Conservation (phyloP, 2,797 vertebrate genomes). For the Steatocranus sp. region DNA sequence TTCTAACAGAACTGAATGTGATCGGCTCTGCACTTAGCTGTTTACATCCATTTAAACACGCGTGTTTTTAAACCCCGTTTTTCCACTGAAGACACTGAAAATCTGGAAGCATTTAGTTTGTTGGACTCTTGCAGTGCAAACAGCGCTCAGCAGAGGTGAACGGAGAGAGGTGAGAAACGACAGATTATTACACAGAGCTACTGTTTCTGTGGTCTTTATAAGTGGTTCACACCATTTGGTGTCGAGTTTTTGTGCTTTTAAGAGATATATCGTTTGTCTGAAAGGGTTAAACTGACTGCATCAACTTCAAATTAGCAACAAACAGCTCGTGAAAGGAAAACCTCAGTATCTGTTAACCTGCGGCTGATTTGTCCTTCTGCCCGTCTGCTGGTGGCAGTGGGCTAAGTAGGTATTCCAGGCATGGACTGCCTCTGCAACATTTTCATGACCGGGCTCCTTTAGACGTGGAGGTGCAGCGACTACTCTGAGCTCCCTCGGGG, state of each 20-base stretch:
- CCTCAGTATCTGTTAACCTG: rapidly evolving
- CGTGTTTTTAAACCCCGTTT: not conserved
- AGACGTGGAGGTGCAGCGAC: not conserved
- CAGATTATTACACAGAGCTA: not conserved
- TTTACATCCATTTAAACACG: not conserved
- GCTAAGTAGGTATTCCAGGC: not conserved
- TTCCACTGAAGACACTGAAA: not conserved
- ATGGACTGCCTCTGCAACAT: not conserved
- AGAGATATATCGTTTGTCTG: rapidly evolving
- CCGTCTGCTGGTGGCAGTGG: not conserved
- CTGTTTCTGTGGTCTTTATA: not conserved
- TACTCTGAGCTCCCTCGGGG: not conserved
- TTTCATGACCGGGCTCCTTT: not conserved
- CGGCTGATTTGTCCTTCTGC: not conserved
- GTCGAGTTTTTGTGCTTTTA: not conserved
- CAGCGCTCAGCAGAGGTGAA: not conserved
- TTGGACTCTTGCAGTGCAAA: rapidly evolving
- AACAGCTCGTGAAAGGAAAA: not conserved
- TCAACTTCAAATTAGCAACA: not conserved
- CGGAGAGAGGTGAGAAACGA: not conserved
- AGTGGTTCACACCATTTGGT: not conserved
- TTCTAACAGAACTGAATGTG: not conserved
- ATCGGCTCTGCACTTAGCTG: not conserved
- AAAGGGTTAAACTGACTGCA: rapidly evolving
- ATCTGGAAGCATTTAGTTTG: not conserved